A percentile compares a stretch with the other conserved stretches of the same genome.
phyloP scores from a whole-genome alignment of 2,113 vertebrate genomes.

The Todiramphus saurophagus region DNA sequence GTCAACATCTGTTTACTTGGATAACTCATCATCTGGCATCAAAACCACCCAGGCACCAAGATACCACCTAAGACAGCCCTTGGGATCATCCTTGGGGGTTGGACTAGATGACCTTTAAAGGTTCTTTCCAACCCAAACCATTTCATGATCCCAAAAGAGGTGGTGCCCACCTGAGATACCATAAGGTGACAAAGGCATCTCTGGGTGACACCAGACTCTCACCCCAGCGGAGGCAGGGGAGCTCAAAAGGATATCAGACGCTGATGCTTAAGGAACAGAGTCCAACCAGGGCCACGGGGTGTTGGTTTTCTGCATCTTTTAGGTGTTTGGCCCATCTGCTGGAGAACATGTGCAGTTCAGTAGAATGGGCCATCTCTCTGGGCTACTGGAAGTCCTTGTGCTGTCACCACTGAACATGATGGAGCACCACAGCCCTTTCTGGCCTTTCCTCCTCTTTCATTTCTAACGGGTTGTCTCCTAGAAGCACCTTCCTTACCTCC shows the following conservation, averaged over 20 bases:
- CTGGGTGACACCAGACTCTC: neutral
- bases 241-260: neutral
- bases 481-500: conserved; percentile 58
- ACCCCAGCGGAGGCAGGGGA: neutral
- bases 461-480: neutral
- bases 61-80: neutral
- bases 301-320: neutral
- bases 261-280: neutral
- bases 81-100: neutral
- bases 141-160: neutral
- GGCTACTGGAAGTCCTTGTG: neutral
- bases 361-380: no score
- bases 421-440: neutral
- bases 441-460: neutral
- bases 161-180: neutral
- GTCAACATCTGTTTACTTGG: neutral
- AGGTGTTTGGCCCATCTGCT: neutral
- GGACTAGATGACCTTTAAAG: neutral
- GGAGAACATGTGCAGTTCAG: neutral
- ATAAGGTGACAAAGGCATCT: neutral
- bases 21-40: neutral
- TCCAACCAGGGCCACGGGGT: neutral
- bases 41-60: neutral
- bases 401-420: no score
- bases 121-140: neutral